These are phyloP conservation scores for Callopanchax toddi DNA, from an alignment of 2,113 vertebrate genomes.

Conservation along the genomic window DNA sequence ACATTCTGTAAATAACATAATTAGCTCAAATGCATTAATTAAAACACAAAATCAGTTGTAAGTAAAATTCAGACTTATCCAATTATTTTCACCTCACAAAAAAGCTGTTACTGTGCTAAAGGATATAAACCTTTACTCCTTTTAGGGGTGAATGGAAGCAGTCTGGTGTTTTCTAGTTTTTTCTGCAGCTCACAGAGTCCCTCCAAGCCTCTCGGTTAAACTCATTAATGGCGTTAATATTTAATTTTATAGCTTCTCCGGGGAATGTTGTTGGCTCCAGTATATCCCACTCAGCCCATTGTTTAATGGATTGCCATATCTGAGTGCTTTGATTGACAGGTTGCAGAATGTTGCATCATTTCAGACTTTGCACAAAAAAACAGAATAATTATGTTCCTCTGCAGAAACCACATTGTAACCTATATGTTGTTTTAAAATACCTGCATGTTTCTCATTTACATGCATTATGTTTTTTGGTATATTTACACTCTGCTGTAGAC, in stretches of 20 bases:
- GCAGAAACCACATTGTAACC: no score
- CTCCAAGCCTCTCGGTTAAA: constrained; percentile 33
- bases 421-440: no score
- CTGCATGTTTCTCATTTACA: no score
- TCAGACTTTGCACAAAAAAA: not conserved
- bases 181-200: constrained; percentile 12
- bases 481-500: no score
- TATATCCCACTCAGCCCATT: constrained; percentile 13
- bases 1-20: not conserved
- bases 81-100: no score
- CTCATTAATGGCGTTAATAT: constrained; percentile 44
- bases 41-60: constrained; percentile 1
- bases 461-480: no score
- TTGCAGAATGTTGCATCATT: constrained; percentile 43
- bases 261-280: constrained; percentile 23
- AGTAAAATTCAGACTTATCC: no score
- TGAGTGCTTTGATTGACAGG: constrained; percentile 10
- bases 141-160: constrained; percentile 8
- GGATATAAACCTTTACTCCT: constrained; percentile 22
- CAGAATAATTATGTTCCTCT: no score
- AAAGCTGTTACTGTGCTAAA: constrained; percentile 10
- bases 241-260: constrained; percentile 34
- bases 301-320: constrained; percentile 20
- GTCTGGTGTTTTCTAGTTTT: constrained; percentile 25
- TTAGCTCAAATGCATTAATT: not conserved